Evolutionary conservation across 1,140 invertebrate genomes (phyloP).

Genomic region (Bombus haemorrhoidalis): DNA sequence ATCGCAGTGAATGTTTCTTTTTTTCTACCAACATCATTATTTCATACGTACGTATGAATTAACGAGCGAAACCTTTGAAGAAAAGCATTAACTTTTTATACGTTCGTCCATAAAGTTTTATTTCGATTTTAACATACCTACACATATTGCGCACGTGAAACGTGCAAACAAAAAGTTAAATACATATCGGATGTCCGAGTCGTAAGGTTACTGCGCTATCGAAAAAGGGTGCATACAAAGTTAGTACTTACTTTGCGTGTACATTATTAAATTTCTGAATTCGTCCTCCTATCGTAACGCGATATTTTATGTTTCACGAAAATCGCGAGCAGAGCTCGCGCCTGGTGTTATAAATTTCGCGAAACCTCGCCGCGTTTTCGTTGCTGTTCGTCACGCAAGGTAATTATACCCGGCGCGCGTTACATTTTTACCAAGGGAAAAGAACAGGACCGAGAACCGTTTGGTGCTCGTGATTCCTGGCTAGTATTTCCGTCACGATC

Average conservation of each 20-base stretch:
- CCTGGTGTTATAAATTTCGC: conserved; percentile 7
- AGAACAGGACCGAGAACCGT: neutral
- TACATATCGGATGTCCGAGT: neutral
- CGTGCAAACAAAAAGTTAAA: neutral
- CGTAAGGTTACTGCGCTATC: neutral
- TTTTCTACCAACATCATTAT: neutral
- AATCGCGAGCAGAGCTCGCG: neutral
- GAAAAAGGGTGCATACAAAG: neutral
- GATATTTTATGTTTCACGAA: conserved; percentile 16
- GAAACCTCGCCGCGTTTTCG: neutral
- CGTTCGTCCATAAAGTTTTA: neutral
- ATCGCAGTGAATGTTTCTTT: neutral
- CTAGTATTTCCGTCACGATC: conserved; percentile 16
- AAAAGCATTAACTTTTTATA: neutral
- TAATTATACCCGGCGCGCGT: neutral
- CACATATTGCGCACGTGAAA: too few relatives aligned
- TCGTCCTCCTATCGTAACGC: neutral
- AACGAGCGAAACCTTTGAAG: neutral
- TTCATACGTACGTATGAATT: neutral
- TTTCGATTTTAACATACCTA: neutral
- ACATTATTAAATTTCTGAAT: conserved; percentile 24
- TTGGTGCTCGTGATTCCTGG: neutral
- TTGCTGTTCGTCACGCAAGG: neutral
- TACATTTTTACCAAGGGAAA: neutral
- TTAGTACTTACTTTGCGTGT: neutral